Evolutionary conservation across 1,140 invertebrate species (phyloP), one percentile per base, ranked within the genome.

Genomic region (Hypsibius dujardini): DNA sequence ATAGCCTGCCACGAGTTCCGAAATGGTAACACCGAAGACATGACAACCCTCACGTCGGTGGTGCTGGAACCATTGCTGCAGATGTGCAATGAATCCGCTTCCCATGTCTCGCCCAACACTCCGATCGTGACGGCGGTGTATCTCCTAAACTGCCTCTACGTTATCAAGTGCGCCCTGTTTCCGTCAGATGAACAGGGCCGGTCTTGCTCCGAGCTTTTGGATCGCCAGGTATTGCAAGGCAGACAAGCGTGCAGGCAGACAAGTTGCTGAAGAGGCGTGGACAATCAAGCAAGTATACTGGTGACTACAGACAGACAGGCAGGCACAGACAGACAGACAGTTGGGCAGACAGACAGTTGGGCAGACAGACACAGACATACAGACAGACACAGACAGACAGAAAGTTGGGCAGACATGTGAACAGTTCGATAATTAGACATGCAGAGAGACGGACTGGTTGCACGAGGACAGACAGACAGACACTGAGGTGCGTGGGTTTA

Each of bases 31-130:
- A 42, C 12, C 7, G 12, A 67, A 42, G 42, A 67, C 62, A 45
- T 45, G 62, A 42, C 12, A 12, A 42, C 42, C 45, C 45, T 67
- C 12, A 67, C 45, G 12, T 12, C 12, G 3, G 42, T 67, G 3
- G 62, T 67, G 3, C 62, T 67, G 12, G 62, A 67, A 42, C 62
- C 62, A 7, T 42, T 67, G 12, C 62, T 67, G 12, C 62, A 42
- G 42, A 67, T 42, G 62, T 67, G 62, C 62, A 67, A 67, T 42
- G 12, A 67, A 42, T 67, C 62, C 12, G 62, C 62, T 12, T 15
- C 12, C 12, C 62, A 67, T 42, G 62, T 67, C 3, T 15, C 62
- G 3, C 62, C 62, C 42, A 15, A 67, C 62, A 67, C 12, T 45
- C 62, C 62, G 3, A 67, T 3, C 62, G 62, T 42, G 12, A 15